phyloP scores from a whole-genome alignment of 1,140 invertebrate genomes.

The Drosophila tristis region DNA sequence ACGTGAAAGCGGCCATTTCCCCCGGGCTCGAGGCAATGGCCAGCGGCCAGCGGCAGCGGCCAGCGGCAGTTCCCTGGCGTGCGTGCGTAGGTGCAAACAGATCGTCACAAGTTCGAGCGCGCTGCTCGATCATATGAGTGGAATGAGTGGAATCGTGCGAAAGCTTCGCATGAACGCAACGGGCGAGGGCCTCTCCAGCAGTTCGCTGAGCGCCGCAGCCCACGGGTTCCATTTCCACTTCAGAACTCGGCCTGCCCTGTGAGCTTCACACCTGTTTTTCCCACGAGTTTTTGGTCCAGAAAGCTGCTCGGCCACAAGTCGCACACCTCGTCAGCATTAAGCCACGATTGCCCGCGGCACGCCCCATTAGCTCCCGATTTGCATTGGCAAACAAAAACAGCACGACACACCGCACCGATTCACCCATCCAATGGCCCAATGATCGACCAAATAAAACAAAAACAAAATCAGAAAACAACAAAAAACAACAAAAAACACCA shows the following conservation, averaged over 20 bases:
- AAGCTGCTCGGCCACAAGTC: constrained; percentile 4
- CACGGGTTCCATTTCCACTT: no score
- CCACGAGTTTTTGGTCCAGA: neutral
- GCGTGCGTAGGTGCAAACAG: constrained; percentile 71
- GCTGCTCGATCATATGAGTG: constrained; percentile 57
- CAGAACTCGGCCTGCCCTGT: no score
- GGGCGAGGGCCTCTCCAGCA: constrained; percentile 16
- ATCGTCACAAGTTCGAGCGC: constrained; percentile 55
- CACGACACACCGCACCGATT: constrained; percentile 7
- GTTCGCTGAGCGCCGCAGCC: neutral
- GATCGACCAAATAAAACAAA: no score
- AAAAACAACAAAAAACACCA: neutral
- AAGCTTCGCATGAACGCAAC: neutral
- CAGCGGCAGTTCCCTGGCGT: constrained; percentile 15
- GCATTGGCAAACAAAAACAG: constrained; percentile 31
- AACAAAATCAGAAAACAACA: no score
- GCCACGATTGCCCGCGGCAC: constrained; percentile 22
- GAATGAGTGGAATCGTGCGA: constrained; percentile 24
- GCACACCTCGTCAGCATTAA: constrained; percentile 18
- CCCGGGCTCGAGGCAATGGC: no score
- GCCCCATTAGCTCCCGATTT: constrained; percentile 39
- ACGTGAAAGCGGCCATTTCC: constrained; percentile 23
- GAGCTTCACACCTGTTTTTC: neutral
- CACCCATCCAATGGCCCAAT: neutral
- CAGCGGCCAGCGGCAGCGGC: no score